phyloP scores from a whole-genome alignment of 2,797 vertebrate genomes.

The Synanceia verrucosa region DNA sequence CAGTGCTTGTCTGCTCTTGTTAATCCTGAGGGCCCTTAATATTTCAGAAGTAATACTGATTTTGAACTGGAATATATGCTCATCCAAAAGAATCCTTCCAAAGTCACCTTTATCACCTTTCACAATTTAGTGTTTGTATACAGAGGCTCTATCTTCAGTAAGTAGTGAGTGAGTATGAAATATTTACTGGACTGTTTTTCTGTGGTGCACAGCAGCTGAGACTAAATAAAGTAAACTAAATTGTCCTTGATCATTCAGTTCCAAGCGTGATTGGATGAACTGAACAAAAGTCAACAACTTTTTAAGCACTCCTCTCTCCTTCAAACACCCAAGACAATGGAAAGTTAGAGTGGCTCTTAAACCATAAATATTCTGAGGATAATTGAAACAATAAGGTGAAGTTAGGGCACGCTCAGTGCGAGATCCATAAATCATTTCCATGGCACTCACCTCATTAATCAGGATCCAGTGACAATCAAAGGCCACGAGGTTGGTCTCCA shows the following conservation, averaged over 20 bases:
- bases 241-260: constrained; percentile 19
- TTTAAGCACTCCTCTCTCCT: neutral
- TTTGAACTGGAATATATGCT: neutral
- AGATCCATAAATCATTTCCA: constrained; percentile 41
- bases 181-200: constrained; percentile 12
- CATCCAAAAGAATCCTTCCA: constrained; percentile 6
- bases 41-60: constrained; percentile 3
- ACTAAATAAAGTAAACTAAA: constrained; percentile 3
- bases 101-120: constrained; percentile 18
- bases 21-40: constrained; percentile 14
- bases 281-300: neutral
- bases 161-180: neutral
- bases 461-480: constrained; percentile 99
- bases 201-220: neutral
- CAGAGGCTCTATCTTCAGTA: neutral
- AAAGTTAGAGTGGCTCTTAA: constrained; percentile 5
- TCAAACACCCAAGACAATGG: constrained; percentile 5
- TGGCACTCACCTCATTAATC: constrained; percentile 95
- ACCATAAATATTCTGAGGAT: constrained; percentile 18
- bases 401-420: constrained; percentile 12
- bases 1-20: neutral
- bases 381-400: constrained; percentile 41
- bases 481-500: constrained; percentile 98
- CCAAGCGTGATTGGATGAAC: constrained; percentile 16
- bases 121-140: neutral